A percentile compares a stretch with the other conserved stretches of the same genome.
Conservation (phyloP, 2,888 invertebrate species). For the Drymonia ruficornis region DNA sequence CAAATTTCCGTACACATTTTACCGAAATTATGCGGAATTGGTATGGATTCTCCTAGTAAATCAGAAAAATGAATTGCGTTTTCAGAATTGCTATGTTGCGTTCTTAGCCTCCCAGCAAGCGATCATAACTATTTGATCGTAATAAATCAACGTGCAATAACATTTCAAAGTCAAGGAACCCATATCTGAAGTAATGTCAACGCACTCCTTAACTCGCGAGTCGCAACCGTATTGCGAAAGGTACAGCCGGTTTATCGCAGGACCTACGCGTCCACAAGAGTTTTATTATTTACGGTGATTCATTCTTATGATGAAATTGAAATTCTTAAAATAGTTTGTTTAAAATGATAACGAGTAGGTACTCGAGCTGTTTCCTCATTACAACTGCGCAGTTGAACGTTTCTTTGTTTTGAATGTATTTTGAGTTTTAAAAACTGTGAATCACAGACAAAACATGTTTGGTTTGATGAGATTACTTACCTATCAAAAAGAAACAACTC, state of each 20-base stretch:
- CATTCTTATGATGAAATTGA: constrained; percentile 6
- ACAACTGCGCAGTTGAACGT: constrained; percentile 4
- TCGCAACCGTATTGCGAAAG: constrained; percentile 13
- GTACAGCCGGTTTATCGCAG: constrained; percentile 13
- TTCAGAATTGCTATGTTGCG: too few species aligned
- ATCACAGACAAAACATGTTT: too few species aligned
- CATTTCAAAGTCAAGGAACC: constrained; percentile 19
- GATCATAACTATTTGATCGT: constrained; percentile 8
- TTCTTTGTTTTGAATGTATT: not conserved
- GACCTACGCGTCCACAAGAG: not conserved
- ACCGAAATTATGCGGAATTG: too few species aligned
- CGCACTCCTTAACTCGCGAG: constrained; percentile 7
- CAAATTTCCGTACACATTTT: too few species aligned
- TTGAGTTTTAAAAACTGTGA: not conserved
- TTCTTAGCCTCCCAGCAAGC: too few species aligned
- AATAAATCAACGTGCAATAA: not conserved
- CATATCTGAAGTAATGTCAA: constrained; percentile 20
- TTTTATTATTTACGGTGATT: constrained; percentile 6
- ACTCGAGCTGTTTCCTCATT: not conserved
- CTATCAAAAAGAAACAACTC: too few species aligned
- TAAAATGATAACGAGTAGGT: constrained; percentile 6
- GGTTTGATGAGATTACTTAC: too few species aligned
- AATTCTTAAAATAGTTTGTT: constrained; percentile 9
- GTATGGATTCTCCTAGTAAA: too few species aligned
- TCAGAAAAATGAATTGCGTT: too few species aligned